These are phyloP conservation scores for Triplophysa yarkandensis DNA, from an alignment of 2,797 vertebrate species.

Conservation along the genomic window DNA sequence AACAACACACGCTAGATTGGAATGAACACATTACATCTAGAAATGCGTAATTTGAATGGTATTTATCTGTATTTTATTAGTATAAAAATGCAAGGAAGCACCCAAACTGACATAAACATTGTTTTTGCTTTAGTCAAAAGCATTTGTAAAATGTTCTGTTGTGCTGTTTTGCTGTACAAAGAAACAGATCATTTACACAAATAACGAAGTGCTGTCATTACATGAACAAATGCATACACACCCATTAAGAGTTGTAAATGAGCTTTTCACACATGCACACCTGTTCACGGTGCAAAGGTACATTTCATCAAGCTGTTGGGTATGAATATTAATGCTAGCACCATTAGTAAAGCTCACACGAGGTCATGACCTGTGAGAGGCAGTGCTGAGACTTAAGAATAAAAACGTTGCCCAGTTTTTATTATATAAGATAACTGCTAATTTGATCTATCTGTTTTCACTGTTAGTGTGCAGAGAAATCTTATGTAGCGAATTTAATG, in stretches of 20 bases:
- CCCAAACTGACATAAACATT: not conserved
- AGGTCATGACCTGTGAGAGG: conserved; percentile 51
- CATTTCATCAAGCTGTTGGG: conserved; percentile 65
- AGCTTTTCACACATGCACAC: conserved; percentile 61
- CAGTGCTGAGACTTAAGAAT: conserved; percentile 9
- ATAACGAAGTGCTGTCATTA: conserved; percentile 46
- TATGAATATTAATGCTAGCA: conserved; percentile 65
- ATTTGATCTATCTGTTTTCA: conserved; percentile 56
- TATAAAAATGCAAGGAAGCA: not conserved
- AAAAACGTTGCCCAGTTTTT: conserved; percentile 49
- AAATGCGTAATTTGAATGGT: no score
- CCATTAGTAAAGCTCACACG: conserved; percentile 54
- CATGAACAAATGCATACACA: conserved; percentile 57
- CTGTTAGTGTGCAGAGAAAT: conserved; percentile 5
- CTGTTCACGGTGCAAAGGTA: conserved; percentile 67
- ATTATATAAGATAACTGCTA: conserved; percentile 54
- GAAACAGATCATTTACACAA: conserved; percentile 25
- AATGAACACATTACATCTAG: no score
- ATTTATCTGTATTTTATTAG: not conserved
- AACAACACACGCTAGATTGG: no score
- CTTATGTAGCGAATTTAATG: not conserved
- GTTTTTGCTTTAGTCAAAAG: not conserved
- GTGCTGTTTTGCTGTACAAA: conserved; percentile 29
- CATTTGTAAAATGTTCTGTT: conserved; percentile 23
- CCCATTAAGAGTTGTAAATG: conserved; percentile 64